Base-by-base conservation (phyloP, 2,888 invertebrate species). In the Fragum whitleyi region DNA sequence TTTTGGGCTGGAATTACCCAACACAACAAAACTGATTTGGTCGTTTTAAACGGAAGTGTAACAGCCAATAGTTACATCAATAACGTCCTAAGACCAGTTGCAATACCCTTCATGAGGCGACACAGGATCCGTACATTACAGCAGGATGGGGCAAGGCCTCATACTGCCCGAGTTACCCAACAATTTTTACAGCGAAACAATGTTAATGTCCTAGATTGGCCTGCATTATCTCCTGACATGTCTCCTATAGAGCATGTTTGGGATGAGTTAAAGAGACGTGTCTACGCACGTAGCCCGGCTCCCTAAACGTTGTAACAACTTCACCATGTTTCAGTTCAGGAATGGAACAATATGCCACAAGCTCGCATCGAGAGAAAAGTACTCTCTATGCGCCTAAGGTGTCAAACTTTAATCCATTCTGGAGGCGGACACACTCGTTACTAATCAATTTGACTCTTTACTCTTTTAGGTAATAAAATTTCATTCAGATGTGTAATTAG, bases 1-100 rank as follows among this genome's bases (percentile, higher is more conserved):
- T 23, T 73, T 7, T 72, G 72, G 77, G 68, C 32, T 23, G 68
- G 57, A 14, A 68, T 77, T 23, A 65, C 72, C 7, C 53, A 72
- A 28, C 61, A 61, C 28, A 26, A 53, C 55, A 51, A 65, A 69
- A 74, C 74, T 19, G 59, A 57, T 21, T 51, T 77, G n/a, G n/a
- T n/a, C n/a, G n/a, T n/a, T n/a, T n/a, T n/a, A n/a, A n/a, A n/a
- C n/a, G 36, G 76, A 61, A 76, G 61, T 47, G 62, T 72, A 53
- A n/a, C 11, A 16, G 7, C 6, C 53, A 65, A 19, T 14, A 65
- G 6, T n/a, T n/a, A n/a, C n/a, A n/a, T n/a, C n/a, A n/a, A n/a
- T n/a, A n/a, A n/a, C n/a, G n/a, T n/a, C n/a, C 51, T 73, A 0
- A 28, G 39, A 28, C 23, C n/a, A n/a, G n/a, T n/a, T n/a, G n/a